These are phyloP conservation scores for Caenorhabditis plicata DNA, from an alignment of 2,888 invertebrate genomes.

Conservation along the genomic window DNA sequence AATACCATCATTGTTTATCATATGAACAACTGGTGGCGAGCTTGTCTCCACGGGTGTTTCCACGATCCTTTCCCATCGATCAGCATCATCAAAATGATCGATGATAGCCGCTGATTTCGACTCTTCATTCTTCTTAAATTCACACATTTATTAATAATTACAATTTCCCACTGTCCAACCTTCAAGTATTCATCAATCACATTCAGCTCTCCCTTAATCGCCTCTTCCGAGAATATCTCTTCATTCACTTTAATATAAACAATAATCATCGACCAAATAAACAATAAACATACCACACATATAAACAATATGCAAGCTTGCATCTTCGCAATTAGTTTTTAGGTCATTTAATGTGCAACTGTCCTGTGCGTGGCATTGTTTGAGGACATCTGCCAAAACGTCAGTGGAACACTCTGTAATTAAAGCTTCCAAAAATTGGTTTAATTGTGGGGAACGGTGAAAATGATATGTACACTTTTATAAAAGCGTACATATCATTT, in stretches of 20 bases:
- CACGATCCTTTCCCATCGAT: constrained; percentile 16
- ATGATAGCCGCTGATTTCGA: constrained; percentile 5
- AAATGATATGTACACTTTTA: too few relatives aligned
- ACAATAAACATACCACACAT: constrained; percentile 17
- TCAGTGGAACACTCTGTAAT: constrained; percentile 59
- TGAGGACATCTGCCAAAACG: constrained; percentile 59
- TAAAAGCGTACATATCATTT: too few relatives aligned
- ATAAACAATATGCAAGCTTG: constrained; percentile 27
- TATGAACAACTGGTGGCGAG: constrained; percentile 6
- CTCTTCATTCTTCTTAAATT: constrained; percentile 1
- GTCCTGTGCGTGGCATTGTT: constrained; percentile 67
- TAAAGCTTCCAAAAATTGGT: too few relatives aligned
- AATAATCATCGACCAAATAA: too few relatives aligned
- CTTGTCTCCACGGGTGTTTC: constrained; percentile 2
- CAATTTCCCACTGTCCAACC: constrained; percentile 6
- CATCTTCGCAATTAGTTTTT: constrained; percentile 20
- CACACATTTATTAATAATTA: background rate
- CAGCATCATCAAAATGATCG: constrained; percentile 12
- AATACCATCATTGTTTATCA: constrained; percentile 25
- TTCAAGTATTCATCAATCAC: constrained; percentile 34
- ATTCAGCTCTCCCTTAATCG: constrained; percentile 55
- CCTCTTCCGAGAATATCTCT: constrained; percentile 62
- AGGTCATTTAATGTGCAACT: constrained; percentile 61
- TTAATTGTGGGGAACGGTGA: too few relatives aligned
- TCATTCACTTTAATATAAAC: constrained; percentile 55